These are phyloP conservation scores for Tupaia chinensis DNA, from an alignment of 2,113 vertebrate genomes.

Conservation along the genomic window DNA sequence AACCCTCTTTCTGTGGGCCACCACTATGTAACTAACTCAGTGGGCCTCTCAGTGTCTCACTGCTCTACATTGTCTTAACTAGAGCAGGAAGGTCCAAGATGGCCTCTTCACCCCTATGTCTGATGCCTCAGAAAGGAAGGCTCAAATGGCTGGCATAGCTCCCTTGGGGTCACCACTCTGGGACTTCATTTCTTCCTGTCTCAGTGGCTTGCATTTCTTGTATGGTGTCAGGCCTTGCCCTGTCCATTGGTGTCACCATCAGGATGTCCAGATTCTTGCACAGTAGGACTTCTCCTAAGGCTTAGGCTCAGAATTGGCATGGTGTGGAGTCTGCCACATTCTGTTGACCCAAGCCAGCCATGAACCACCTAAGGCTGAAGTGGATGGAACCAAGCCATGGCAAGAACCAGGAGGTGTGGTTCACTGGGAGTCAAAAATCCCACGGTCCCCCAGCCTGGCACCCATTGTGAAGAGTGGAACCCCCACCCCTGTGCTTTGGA, in stretches of 20 bases:
- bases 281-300: too few relatives aligned
- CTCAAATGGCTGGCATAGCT: neutral
- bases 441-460: too few relatives aligned
- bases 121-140: neutral
- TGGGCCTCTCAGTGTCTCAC: neutral
- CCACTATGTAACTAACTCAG: neutral
- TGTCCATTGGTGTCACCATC: neutral
- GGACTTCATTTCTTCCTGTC: neutral
- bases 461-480: neutral
- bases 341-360: too few relatives aligned
- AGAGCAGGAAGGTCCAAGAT: neutral
- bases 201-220: neutral
- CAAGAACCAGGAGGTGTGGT: neutral
- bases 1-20: neutral
- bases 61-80: neutral
- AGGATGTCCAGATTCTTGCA: neutral
- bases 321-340: neutral
- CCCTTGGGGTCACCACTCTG: neutral
- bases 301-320: too few relatives aligned
- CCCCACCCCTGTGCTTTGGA: neutral
- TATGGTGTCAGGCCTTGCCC: neutral
- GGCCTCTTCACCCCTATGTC: neutral
- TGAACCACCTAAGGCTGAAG: neutral
- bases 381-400: neutral
- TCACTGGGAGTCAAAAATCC: neutral